Conservation (phyloP, 2,113 vertebrate genomes). For the human (Homo sapiens) region GRCh38 chr1:8416501-8417000, state of each 20-base stretch:
- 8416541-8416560: no score
- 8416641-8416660: background rate
- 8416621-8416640: background rate
- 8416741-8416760: background rate
- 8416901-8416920: background rate
- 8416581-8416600: no score
- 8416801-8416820: background rate
- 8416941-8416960: background rate
- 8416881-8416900: background rate
- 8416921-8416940: background rate
- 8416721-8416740: background rate
- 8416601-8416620: no score
- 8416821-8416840: background rate
- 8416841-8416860: background rate
- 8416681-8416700: slow-evolving; percentile 20
- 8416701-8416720: background rate
- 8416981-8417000: background rate
- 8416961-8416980: rapidly evolving
- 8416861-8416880: background rate
- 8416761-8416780: background rate
- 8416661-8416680: background rate
- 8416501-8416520: no score
- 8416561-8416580: no score
- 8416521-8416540: no score
- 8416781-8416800: background rate